phyloP scores from a whole-genome alignment of 2,113 vertebrate species.

The Campylomormyrus numenius region DNA sequence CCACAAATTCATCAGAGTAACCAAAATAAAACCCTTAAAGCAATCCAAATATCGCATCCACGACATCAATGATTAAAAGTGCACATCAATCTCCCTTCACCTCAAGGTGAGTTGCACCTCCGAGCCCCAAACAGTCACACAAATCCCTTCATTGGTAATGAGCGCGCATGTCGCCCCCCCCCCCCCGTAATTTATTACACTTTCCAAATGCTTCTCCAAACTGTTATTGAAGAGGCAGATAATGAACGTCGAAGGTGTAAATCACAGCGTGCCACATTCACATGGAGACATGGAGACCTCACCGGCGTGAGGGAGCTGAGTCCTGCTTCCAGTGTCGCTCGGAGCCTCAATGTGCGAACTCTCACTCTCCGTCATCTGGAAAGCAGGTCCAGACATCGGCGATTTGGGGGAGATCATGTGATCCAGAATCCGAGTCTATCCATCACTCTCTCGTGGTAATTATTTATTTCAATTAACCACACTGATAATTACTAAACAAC shows the following conservation, averaged over 20 bases:
- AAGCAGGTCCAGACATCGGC: not conserved
- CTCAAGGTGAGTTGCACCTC: not conserved
- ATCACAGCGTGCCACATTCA: not conserved
- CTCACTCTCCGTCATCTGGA: not conserved
- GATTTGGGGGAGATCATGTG: not conserved
- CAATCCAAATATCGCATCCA: not conserved
- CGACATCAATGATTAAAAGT: not conserved
- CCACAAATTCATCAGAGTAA: not conserved
- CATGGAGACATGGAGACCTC: not conserved
- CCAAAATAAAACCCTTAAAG: slow-evolving; percentile 2
- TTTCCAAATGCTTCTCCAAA: not conserved
- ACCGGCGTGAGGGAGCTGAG: not conserved
- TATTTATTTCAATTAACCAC: not conserved
- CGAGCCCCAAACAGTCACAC: not conserved
- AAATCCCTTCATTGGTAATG: not conserved
- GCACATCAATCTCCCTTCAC: not conserved
- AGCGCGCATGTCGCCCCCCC: not conserved
- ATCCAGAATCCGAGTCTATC: not conserved
- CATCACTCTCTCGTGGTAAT: not conserved
- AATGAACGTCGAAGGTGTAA: not conserved
- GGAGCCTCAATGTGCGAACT: not conserved
- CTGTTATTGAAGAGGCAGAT: not conserved
- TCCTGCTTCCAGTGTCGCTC: not conserved
- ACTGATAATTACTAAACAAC: not conserved
- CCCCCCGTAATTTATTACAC: not conserved